Percentiles rank a stretch among this genome's conserved stretches.
Conservation (phyloP, 2,888 invertebrate genomes). For the Tanypteryx hageni region DNA sequence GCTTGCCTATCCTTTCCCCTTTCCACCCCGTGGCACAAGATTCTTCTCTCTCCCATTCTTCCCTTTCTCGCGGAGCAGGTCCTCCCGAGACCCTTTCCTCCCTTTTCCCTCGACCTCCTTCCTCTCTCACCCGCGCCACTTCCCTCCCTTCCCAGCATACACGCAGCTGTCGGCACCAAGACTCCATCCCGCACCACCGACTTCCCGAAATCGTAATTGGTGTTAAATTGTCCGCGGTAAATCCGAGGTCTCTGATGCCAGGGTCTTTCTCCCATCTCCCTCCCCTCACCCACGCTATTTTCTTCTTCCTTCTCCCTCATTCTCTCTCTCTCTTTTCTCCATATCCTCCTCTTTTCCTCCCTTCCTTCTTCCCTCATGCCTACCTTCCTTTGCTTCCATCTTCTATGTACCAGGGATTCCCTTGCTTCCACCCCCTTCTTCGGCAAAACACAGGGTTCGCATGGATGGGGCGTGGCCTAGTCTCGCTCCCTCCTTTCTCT, state of each 20-base stretch:
- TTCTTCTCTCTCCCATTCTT: conserved; percentile 27
- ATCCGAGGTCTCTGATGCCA: conserved; percentile 49
- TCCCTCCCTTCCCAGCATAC: neutral
- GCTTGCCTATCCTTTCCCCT: neutral
- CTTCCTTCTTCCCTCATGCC: no score
- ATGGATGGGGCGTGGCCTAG: conserved; percentile 34
- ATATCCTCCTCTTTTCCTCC: neutral
- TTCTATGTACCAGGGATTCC: neutral
- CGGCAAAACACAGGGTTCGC: neutral
- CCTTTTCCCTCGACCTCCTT: neutral
- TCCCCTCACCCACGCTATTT: neutral
- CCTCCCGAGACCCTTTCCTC: neutral
- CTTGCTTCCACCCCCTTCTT: neutral
- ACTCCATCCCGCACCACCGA: conserved; percentile 46
- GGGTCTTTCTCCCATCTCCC: neutral
- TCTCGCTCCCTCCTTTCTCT: neutral
- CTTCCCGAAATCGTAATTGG: conserved; percentile 62
- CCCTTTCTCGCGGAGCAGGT: conserved; percentile 31
- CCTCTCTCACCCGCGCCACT: neutral
- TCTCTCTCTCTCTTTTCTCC: neutral
- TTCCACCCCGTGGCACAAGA: conserved; percentile 50
- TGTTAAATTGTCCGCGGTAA: conserved; percentile 64
- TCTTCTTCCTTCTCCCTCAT: neutral
- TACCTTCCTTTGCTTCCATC: neutral
- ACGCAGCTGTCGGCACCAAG: conserved; percentile 62